Evolutionary conservation across 2,888 invertebrate genomes (phyloP).

Genomic region (Monopis laevigella): DNA sequence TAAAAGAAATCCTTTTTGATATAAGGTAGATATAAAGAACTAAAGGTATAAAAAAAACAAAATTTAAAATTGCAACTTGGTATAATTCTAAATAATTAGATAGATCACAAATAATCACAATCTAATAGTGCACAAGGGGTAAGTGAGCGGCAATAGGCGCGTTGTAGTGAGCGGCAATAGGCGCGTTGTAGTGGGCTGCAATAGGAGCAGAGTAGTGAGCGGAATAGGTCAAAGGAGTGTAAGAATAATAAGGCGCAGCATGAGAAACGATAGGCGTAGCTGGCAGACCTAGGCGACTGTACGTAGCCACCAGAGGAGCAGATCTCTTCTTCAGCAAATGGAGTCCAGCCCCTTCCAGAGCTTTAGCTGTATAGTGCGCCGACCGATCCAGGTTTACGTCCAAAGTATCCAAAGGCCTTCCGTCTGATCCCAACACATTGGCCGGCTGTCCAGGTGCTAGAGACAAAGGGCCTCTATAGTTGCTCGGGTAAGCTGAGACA

Average conservation of each 20-base stretch:
- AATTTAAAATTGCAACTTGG: no score
- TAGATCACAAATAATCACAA: no score
- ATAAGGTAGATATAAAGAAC: no score
- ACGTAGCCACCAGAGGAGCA: conserved; percentile 16
- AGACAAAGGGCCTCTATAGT: conserved; percentile 50
- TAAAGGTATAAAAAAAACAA: no score
- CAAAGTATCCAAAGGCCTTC: conserved; percentile 52
- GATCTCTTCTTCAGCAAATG: conserved; percentile 39
- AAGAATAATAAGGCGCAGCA: not conserved
- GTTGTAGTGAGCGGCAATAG: conserved; percentile 22
- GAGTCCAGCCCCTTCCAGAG: conserved; percentile 29
- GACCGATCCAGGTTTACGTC: conserved; percentile 55
- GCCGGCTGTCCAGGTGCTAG: conserved; percentile 56
- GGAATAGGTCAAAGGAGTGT: conserved; percentile 26
- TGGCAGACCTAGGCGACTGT: conserved; percentile 18
- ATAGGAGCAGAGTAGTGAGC: conserved; percentile 31
- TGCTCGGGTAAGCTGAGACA: conserved; percentile 28
- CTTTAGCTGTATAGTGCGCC: conserved; percentile 48
- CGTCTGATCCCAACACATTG: conserved; percentile 46
- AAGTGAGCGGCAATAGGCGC: conserved; percentile 13
- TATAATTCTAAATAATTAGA: no score
- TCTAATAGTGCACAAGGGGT: not conserved
- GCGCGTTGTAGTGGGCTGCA: conserved; percentile 25
- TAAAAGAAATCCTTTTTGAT: no score
- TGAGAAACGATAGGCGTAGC: conserved; percentile 22